Evolutionary conservation across 2,888 invertebrate species (phyloP), one percentile per base, ranked within the genome.

Genomic region (Nebria salina): DNA sequence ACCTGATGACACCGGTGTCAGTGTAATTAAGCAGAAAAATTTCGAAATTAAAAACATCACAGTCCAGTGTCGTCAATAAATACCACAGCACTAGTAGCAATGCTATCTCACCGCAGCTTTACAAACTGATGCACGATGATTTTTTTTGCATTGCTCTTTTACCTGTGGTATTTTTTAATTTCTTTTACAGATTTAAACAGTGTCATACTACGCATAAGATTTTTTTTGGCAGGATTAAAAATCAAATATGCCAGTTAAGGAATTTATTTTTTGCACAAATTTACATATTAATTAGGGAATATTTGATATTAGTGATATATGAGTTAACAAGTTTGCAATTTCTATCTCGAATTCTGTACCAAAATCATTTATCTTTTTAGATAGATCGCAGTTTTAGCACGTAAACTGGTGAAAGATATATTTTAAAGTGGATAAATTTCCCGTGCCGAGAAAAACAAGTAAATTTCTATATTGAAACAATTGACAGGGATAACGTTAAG

Each of bases 401-500:
- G 54, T 54, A 54, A 54, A 54, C 54, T 54, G 54, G 54, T 13
- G 13, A 54, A 54, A 54, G 54, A 54, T 54, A 54, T 54, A 54
- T 54, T 54, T 54, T 54, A 54, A 54, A 54, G 54, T 7, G 54
- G 54, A 54, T 54, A 54, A 54, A 54, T 54, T 54, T 54, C 13
- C 2, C 54, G 54, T 7, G 54, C 54, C 13, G 54, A 8, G 54
- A 54, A 54, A 34, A 70, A 70, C 70, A 70, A 25, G 20, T 11
- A 75, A 74, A 79, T 79, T 77, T 41, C 72, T 77, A 75, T 75
- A 79, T 79, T 79, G 74, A 75, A 79, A 79, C 79, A 79, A 79
- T 79, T 79, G 74, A 79, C 43, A 13, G 20, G 79, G 79, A 73
- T 79, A 74, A 66, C 65, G 73, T 74, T 65, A 65, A 72, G 65